These are phyloP conservation scores for Gasterosteus nipponicus DNA, from an alignment of 2,113 vertebrate species.

Conservation along the genomic window DNA sequence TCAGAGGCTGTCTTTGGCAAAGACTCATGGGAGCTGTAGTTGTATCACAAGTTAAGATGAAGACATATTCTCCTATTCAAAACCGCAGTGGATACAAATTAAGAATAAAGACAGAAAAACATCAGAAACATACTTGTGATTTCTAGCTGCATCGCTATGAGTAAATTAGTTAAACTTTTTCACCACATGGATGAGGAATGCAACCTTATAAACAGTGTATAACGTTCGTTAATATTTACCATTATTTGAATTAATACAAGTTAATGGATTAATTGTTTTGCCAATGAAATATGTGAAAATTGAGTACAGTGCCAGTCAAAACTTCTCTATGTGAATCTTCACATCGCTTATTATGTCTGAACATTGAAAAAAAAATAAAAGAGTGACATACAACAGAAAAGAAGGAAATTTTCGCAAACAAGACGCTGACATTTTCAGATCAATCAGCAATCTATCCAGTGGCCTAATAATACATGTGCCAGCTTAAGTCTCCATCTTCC, in stretches of 20 bases:
- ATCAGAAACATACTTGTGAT: not conserved
- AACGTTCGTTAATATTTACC: too few species aligned
- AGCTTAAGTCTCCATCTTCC: not conserved
- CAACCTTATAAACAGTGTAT: not conserved
- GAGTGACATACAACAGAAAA: not conserved
- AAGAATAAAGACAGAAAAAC: not conserved
- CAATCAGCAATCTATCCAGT: not conserved
- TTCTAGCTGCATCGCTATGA: not conserved
- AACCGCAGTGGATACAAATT: not conserved
- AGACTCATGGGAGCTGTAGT: conserved; percentile 34
- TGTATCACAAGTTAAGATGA: not conserved
- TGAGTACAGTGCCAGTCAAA: not conserved
- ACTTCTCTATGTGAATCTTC: not conserved
- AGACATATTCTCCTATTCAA: not conserved
- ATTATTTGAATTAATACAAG: not conserved
- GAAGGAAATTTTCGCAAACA: not conserved
- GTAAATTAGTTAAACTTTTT: not conserved
- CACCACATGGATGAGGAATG: not conserved
- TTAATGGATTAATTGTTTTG: not conserved
- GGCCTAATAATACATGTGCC: not conserved
- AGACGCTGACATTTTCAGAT: not conserved
- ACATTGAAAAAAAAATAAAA: not conserved
- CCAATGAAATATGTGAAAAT: not conserved
- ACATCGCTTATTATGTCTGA: not conserved
- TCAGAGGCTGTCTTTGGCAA: not conserved